Conservation (phyloP, 2,888 invertebrate species). For the Thelaira solivaga region DNA sequence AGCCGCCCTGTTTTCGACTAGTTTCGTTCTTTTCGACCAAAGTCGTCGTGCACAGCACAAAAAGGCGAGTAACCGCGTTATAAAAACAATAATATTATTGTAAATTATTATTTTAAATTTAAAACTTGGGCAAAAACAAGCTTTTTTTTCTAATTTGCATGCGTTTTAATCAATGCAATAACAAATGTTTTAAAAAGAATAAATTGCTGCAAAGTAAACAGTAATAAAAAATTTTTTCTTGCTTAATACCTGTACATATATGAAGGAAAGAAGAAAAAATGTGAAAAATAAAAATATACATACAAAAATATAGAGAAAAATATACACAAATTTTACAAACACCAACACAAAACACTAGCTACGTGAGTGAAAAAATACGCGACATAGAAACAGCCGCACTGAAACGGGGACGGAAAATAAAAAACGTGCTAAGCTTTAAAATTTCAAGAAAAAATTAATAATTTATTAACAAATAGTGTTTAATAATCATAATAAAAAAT, state of each 20-base stretch:
- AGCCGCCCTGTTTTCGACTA: conserved; percentile 26
- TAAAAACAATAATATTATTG: conserved; percentile 61
- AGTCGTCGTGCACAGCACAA: conserved; percentile 50
- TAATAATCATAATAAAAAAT: conserved; percentile 12
- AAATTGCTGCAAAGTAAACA: conserved; percentile 51
- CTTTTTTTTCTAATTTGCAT: conserved; percentile 4
- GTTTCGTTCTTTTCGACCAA: conserved; percentile 55
- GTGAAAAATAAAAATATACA: conserved; percentile 49
- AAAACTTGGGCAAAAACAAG: conserved; percentile 18
- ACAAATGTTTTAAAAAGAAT: no score
- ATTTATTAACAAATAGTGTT: conserved; percentile 25
- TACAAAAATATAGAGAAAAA: conserved; percentile 53
- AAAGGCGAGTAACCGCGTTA: conserved; percentile 59
- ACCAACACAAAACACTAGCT: conserved; percentile 47
- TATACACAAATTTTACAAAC: conserved; percentile 59
- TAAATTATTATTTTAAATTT: conserved; percentile 47
- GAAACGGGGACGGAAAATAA: conserved; percentile 59
- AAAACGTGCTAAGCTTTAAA: conserved; percentile 57
- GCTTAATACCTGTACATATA: conserved; percentile 16
- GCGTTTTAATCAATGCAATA: no score
- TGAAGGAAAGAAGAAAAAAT: conserved; percentile 24
- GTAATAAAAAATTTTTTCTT: conserved; percentile 35
- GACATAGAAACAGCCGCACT: conserved; percentile 62
- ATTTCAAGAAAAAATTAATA: conserved; percentile 25
- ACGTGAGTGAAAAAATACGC: conserved; percentile 53